A percentile compares a stretch with the other conserved stretches of the same genome.
phyloP scores from a whole-genome alignment of 2,113 vertebrate genomes.

The Acinonyx jubatus region DNA sequence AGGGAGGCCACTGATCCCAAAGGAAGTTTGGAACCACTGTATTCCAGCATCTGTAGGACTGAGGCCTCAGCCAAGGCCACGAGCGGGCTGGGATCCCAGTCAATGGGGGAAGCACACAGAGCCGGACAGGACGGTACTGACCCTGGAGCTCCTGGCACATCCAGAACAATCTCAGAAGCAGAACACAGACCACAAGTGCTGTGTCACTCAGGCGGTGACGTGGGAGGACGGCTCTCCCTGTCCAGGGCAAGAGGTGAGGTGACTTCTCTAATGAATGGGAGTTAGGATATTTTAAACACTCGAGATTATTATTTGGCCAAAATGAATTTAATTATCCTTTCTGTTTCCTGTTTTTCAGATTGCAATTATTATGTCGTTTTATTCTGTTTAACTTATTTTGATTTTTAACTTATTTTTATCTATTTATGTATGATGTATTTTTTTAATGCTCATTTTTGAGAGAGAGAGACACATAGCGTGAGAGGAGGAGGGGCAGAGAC shows the following conservation, averaged over 20 bases:
- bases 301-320: not conserved
- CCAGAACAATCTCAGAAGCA: too few relatives aligned
- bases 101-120: not conserved
- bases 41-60: rapidly evolving
- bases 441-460: too few relatives aligned
- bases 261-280: rapidly evolving
- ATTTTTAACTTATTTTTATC: not conserved
- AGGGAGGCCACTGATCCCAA: too few relatives aligned
- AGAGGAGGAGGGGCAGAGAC: too few relatives aligned
- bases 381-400: not conserved
- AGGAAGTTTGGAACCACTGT: rapidly evolving
- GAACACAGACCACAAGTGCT: rapidly evolving
- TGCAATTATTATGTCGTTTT: too few relatives aligned
- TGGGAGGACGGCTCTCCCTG: rapidly evolving
- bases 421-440: not conserved
- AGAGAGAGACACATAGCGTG: too few relatives aligned
- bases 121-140: rapidly evolving
- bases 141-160: rapidly evolving
- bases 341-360: not conserved
- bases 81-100: rapidly evolving
- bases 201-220: rapidly evolving
- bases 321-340: not conserved
- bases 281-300: not conserved
- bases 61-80: rapidly evolving
- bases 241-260: too few relatives aligned